Conservation (phyloP, 2,888 invertebrate species). For the Capitulum mitella region DNA sequence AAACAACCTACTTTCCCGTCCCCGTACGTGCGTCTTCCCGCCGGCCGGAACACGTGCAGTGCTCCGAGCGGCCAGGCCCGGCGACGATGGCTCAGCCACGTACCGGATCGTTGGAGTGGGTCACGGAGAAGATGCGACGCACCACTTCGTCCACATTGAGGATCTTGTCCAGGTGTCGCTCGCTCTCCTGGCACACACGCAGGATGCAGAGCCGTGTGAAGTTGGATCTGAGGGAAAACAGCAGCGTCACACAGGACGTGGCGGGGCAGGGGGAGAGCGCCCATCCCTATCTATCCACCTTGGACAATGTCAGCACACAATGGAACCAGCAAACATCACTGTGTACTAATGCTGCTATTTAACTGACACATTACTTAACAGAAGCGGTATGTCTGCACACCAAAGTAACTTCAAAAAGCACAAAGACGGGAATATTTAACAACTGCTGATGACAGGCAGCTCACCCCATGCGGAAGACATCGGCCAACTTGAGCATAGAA, state of each 20-base stretch:
- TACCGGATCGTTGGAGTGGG: constrained; percentile 90
- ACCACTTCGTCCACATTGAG: constrained; percentile 90
- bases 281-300: neutral
- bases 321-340: neutral
- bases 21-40: too few species aligned
- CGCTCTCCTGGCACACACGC: constrained; percentile 88
- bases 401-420: too few species aligned
- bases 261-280: neutral
- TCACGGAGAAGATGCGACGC: constrained; percentile 79
- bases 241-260: neutral
- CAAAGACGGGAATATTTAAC: neutral
- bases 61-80: too few species aligned
- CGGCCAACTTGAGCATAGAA: constrained; percentile 85
- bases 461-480: constrained; percentile 78
- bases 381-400: too few species aligned
- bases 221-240: constrained; percentile 63
- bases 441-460: too few species aligned
- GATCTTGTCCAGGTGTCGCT: constrained; percentile 90
- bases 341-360: too few species aligned
- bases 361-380: too few species aligned
- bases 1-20: too few species aligned
- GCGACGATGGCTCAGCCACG: neutral
- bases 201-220: constrained; percentile 84
- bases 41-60: too few species aligned
- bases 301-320: too few species aligned